A percentile compares a stretch with the other conserved stretches of the same genome.
Evolutionary conservation across 2,888 invertebrate genomes (phyloP).

Genomic region (Drosophila anceps): DNA sequence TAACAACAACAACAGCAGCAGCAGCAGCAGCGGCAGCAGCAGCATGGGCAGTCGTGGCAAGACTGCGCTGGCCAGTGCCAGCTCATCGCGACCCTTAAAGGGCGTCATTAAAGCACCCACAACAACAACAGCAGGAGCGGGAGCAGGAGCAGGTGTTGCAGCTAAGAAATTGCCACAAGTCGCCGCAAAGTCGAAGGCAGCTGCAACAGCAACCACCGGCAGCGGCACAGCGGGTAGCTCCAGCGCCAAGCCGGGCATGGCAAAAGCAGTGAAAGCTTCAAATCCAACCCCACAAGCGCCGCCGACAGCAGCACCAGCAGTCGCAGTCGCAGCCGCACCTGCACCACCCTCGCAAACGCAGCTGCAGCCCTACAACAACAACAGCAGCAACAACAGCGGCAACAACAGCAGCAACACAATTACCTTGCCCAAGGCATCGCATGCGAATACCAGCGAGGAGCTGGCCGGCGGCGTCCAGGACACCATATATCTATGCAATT

Average conservation of each 20-base stretch:
- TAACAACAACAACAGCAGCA: conserved; percentile 64
- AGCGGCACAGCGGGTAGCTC: conserved; percentile 34
- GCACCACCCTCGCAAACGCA: conserved; percentile 10
- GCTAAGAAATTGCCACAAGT: conserved; percentile 66
- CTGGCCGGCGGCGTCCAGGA: conserved; percentile 92
- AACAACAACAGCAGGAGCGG: conserved; percentile 22
- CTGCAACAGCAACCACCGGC: conserved; percentile 45
- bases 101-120: conserved; percentile 55
- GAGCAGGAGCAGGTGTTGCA: conserved; percentile 25
- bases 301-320: conserved; percentile 9
- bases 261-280: conserved; percentile 60
- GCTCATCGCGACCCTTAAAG: conserved; percentile 60
- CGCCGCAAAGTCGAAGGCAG: conserved; percentile 50
- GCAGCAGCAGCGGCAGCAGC: conserved; percentile 38
- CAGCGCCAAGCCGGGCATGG: conserved; percentile 11
- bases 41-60: conserved; percentile 39
- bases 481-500: conserved; percentile 98
- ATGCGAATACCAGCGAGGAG: conserved; percentile 85
- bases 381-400: conserved; percentile 21
- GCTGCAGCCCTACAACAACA: conserved; percentile 60
- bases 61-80: conserved; percentile 64
- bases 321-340: conserved; percentile 21
- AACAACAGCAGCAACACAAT: conserved; percentile 77
- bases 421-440: conserved; percentile 85
- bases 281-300: conserved; percentile 68